Conservation (phyloP, 1,140 invertebrate genomes). For the Pachypeltis micranthus region DNA sequence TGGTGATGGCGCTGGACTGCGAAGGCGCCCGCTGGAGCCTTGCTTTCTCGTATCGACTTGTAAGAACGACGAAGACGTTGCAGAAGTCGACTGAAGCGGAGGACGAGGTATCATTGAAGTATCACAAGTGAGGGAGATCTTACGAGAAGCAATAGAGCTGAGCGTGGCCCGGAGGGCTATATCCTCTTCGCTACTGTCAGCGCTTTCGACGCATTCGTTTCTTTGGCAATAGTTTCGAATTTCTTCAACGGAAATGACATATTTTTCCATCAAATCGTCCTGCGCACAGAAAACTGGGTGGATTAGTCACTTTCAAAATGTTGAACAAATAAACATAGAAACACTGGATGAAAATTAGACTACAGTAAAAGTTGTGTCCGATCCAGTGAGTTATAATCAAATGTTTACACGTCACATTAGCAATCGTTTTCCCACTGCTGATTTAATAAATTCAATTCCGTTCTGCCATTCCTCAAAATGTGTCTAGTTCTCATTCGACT, state of each 20-base stretch:
- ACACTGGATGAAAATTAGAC: no score
- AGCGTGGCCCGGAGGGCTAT: slow-evolving; percentile 13
- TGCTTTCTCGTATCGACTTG: slow-evolving; percentile 36
- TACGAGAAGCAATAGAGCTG: slow-evolving; percentile 38
- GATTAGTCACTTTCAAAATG: no score
- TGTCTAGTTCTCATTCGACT: no score
- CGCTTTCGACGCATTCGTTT: slow-evolving; percentile 35
- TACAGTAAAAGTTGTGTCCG: no score
- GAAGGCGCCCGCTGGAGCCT: slow-evolving; percentile 37
- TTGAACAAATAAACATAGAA: no score
- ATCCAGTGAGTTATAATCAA: no score
- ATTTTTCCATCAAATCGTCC: slow-evolving; percentile 36
- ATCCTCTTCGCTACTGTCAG: slow-evolving; percentile 32
- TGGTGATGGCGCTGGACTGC: slow-evolving; percentile 54
- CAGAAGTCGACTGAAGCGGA: slow-evolving; percentile 26
- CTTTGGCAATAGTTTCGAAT: slow-evolving; percentile 39
- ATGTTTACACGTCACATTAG: no score
- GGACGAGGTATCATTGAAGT: slow-evolving; percentile 35
- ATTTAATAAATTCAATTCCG: no score
- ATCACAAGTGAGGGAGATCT: slow-evolving; percentile 46
- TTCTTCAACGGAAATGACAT: slow-evolving; percentile 38
- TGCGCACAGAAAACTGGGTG: no score
- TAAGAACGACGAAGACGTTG: slow-evolving; percentile 37
- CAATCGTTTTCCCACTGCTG: no score
- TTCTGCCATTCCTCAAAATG: no score